Percentiles rank a stretch among this genome's conserved stretches.
Evolutionary conservation across 2,797 vertebrate species (phyloP).

Genomic region (Myotis planiceps): DNA sequence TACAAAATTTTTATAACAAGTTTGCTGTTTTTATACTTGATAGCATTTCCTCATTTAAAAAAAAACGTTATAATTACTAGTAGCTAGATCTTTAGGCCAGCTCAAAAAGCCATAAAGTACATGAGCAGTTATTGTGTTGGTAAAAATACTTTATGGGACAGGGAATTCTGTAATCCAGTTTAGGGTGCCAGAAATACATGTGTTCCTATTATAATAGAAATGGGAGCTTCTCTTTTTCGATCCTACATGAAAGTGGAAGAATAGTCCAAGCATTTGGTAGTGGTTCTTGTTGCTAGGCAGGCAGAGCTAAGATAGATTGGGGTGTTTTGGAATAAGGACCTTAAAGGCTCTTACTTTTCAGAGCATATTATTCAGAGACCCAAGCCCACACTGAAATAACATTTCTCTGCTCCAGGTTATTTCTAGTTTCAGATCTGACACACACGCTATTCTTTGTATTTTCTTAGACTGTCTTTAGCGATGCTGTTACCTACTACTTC

Average conservation of each 20-base stretch:
- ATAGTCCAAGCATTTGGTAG: not conserved
- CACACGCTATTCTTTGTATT: not conserved
- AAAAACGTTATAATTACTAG: slow-evolving; percentile 19
- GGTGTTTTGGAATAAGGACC: not conserved
- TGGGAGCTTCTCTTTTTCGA: not conserved
- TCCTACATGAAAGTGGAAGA: not conserved
- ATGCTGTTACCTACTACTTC: not conserved
- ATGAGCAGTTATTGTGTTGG: slow-evolving; percentile 3
- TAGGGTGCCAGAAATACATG: slow-evolving; percentile 11
- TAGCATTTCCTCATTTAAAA: not conserved
- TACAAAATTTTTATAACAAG: slow-evolving; percentile 12
- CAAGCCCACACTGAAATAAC: not conserved
- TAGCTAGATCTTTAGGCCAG: not conserved
- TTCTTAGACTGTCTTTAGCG: slow-evolving; percentile 18
- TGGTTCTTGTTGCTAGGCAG: not conserved
- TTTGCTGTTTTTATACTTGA: slow-evolving; percentile 44
- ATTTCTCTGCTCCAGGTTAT: not conserved
- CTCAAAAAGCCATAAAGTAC: slow-evolving; percentile 2
- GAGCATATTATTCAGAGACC: slow-evolving; percentile 15
- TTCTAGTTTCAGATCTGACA: not conserved
- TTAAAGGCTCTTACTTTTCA: not conserved
- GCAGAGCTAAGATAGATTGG: not conserved
- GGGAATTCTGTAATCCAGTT: slow-evolving; percentile 3
- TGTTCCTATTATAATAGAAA: slow-evolving; percentile 18
- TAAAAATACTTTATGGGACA: slow-evolving; percentile 54